Evolutionary conservation across 2,113 vertebrate genomes (phyloP), one percentile per base, ranked within the genome.

Genomic region (Catagonus wagneri): DNA sequence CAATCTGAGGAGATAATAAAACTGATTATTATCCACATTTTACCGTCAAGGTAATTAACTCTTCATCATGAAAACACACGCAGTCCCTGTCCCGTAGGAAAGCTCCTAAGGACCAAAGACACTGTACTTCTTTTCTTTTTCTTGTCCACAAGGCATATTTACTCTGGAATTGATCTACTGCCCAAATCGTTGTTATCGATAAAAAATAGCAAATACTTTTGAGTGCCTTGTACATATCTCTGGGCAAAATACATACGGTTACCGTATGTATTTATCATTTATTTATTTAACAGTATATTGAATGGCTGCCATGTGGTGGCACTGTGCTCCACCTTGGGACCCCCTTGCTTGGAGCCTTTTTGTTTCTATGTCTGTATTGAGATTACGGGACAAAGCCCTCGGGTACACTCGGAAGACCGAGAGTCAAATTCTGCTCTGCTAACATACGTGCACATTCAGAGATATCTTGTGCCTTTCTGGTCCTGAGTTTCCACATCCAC

Each of bases 161-260:
- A 94, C 39, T 78, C 58, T 54, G 29, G 72, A 61, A 76, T 39
- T 60, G 60, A 80, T 93, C 60, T 89, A 20, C 58, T 63, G 58
- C 17, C 25, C 54, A 90, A 85, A 80, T 78, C 74, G 66, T 17
- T 87, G 54, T 60, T 50, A 66, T 56, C 23, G 50, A 93, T 83
- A 95, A 88, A 88, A 96, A 91, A 78, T 22, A 93, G 54, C 19
- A 89, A 86, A 34, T 25, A 69, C 23, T 69, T 92, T 39, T 36
- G n/a, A 65, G n/a, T 60, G 29, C 23, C 61, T 84, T 44, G 78
- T 90, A 5, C 69, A 10, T 54, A 27, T 80, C 63, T 93, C n/a
- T 83, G 34, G 10, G 20, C 22, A 86, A 83, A 89, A 69, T 13
- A 69, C 27, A 39, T 12, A 16, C 29, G 1, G 32, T 89, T 68